These are phyloP conservation scores for Diglossa cyanea DNA, from an alignment of 2,797 vertebrate genomes.

Conservation along the genomic window DNA sequence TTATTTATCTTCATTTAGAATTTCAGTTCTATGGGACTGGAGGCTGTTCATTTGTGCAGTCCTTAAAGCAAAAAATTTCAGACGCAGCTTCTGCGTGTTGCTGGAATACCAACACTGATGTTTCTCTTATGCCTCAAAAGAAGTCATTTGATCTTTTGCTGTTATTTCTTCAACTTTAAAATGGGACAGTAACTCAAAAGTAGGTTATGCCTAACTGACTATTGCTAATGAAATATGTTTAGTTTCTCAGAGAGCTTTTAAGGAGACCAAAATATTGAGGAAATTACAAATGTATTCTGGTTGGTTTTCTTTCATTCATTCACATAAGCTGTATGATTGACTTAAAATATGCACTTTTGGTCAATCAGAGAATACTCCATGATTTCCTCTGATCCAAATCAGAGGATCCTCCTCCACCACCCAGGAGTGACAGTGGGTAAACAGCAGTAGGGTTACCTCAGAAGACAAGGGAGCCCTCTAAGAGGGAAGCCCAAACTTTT, in stretches of 20 bases:
- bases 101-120: background rate
- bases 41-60: background rate
- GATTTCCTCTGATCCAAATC: constrained; percentile 60
- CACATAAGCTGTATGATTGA: background rate
- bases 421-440: constrained; percentile 35
- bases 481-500: constrained; percentile 49
- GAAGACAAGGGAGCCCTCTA: constrained; percentile 30
- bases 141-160: background rate
- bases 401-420: background rate
- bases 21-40: background rate
- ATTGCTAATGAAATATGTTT: background rate
- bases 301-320: background rate
- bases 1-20: background rate
- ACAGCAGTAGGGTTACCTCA: constrained; percentile 26
- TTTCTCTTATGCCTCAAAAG: background rate
- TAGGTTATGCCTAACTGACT: background rate
- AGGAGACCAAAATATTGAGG: background rate
- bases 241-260: background rate
- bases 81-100: background rate
- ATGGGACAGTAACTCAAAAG: background rate
- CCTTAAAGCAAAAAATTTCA: background rate
- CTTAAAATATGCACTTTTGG: background rate
- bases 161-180: background rate
- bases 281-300: background rate
- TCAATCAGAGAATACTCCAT: background rate